Conservation (phyloP, 1,140 invertebrate species). For the Aleiodes sp. region DNA sequence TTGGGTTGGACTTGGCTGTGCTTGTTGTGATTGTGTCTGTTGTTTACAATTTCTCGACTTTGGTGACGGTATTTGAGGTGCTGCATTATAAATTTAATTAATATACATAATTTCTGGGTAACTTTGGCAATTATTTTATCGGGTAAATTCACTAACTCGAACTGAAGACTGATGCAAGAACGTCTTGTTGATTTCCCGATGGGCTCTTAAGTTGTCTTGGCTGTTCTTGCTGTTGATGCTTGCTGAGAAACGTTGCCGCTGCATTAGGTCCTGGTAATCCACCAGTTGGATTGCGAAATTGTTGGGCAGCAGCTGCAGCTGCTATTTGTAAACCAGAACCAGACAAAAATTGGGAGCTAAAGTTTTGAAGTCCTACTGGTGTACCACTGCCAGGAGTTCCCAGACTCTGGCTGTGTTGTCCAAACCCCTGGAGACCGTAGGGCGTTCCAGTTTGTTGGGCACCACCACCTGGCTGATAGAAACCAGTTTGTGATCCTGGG, state of each 20-base stretch:
- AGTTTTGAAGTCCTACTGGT: slow-evolving; percentile 69
- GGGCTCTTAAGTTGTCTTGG: slow-evolving; percentile 70
- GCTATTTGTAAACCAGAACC: slow-evolving; percentile 66
- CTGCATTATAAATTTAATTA: slow-evolving; percentile 43
- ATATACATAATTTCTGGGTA: background rate
- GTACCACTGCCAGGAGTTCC: slow-evolving; percentile 62
- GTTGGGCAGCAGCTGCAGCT: slow-evolving; percentile 65
- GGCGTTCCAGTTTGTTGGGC: slow-evolving; percentile 67
- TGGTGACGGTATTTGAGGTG: slow-evolving; percentile 66
- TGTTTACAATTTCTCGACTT: slow-evolving; percentile 66
- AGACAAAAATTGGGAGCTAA: slow-evolving; percentile 69
- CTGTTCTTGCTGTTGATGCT: slow-evolving; percentile 69
- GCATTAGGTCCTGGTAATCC: slow-evolving; percentile 64
- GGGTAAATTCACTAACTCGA: slow-evolving; percentile 58
- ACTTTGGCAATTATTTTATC: background rate
- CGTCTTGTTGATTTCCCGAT: slow-evolving; percentile 67
- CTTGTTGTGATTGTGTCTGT: slow-evolving; percentile 62
- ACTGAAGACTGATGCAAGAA: slow-evolving; percentile 67
- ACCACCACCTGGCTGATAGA: slow-evolving; percentile 66
- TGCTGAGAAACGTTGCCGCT: slow-evolving; percentile 65
- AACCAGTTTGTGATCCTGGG: slow-evolving; percentile 65
- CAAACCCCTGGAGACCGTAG: slow-evolving; percentile 65
- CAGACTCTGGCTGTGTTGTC: slow-evolving; percentile 62
- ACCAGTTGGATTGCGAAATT: slow-evolving; percentile 66
- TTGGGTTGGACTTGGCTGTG: slow-evolving; percentile 69